These are phyloP conservation scores for Osmerus eperlanus DNA, from an alignment of 2,113 vertebrate species.

Conservation along the genomic window DNA sequence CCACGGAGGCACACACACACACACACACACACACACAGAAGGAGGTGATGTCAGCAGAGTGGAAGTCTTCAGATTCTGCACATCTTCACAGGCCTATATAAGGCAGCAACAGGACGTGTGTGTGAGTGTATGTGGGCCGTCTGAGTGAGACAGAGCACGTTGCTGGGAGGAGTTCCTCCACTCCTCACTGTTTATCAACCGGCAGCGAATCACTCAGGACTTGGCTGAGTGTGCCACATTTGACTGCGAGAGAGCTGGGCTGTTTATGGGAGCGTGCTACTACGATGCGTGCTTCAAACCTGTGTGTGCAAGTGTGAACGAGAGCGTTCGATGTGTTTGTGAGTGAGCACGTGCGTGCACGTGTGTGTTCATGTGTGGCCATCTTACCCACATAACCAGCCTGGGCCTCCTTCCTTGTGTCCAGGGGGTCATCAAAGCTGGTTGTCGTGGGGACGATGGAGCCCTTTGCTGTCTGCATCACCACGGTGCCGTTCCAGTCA, in stretches of 20 bases:
- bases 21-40: slow-evolving; percentile 5
- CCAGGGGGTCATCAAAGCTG: slow-evolving; percentile 73
- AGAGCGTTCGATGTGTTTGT: not conserved
- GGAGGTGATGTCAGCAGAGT: slow-evolving; percentile 26
- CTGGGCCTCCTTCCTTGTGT: slow-evolving; percentile 75
- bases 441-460: slow-evolving; percentile 70
- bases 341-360: not conserved
- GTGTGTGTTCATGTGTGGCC: not conserved
- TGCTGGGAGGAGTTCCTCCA: not conserved
- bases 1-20: not conserved
- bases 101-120: slow-evolving; percentile 34
- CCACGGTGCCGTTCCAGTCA: slow-evolving; percentile 95
- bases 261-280: too few species aligned
- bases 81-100: slow-evolving; percentile 50
- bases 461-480: slow-evolving; percentile 75
- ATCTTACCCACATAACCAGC: slow-evolving; percentile 89
- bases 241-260: too few species aligned
- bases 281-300: too few species aligned
- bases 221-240: not conserved
- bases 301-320: not conserved
- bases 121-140: slow-evolving; percentile 7
- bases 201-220: not conserved
- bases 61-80: slow-evolving; percentile 47
- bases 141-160: slow-evolving; percentile 19
- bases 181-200: slow-evolving; percentile 26